A percentile compares a stretch with the other conserved stretches of the same genome.
phyloP scores from a whole-genome alignment of 1,140 invertebrate genomes.

The Drosophila serrata region DNA sequence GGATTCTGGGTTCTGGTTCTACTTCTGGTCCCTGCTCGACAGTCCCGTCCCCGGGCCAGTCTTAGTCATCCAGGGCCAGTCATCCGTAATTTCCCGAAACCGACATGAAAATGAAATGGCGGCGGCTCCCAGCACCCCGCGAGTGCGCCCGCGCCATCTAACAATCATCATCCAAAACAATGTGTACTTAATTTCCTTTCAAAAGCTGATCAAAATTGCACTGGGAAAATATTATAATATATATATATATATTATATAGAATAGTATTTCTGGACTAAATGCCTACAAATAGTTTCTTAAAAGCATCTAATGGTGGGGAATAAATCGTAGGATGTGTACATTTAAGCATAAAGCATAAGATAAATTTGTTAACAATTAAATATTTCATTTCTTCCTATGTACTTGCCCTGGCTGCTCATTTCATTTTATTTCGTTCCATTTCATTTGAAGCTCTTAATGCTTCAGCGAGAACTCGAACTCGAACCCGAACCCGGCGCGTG shows the following conservation, averaged over 20 bases:
- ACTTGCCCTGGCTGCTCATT: constrained; percentile 38
- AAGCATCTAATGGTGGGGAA: no score
- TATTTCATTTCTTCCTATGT: not conserved
- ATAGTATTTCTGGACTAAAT: no score
- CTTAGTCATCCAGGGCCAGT: constrained; percentile 35
- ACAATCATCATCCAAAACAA: constrained; percentile 50
- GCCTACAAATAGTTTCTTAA: no score
- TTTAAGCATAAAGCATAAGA: no score
- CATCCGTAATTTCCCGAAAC: constrained; percentile 64
- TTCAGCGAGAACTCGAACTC: constrained; percentile 21
- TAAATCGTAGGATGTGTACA: no score
- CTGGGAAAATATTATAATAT: constrained; percentile 5
- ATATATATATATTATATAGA: no score
- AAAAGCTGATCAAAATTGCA: constrained; percentile 1
- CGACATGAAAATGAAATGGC: constrained; percentile 54
- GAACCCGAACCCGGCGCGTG: constrained; percentile 33
- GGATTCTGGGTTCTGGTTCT: not conserved
- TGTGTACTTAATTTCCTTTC: constrained; percentile 73
- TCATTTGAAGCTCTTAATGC: constrained; percentile 64
- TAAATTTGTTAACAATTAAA: no score
- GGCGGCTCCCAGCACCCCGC: not conserved
- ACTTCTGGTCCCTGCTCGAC: constrained; percentile 1
- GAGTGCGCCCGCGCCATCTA: not conserved
- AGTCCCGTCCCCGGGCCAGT: not conserved
- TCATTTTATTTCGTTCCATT: constrained; percentile 64